Evolutionary conservation across 2,797 vertebrate genomes (phyloP), one percentile per base, ranked within the genome.

Genomic region (Acrossocheilus fasciatus): DNA sequence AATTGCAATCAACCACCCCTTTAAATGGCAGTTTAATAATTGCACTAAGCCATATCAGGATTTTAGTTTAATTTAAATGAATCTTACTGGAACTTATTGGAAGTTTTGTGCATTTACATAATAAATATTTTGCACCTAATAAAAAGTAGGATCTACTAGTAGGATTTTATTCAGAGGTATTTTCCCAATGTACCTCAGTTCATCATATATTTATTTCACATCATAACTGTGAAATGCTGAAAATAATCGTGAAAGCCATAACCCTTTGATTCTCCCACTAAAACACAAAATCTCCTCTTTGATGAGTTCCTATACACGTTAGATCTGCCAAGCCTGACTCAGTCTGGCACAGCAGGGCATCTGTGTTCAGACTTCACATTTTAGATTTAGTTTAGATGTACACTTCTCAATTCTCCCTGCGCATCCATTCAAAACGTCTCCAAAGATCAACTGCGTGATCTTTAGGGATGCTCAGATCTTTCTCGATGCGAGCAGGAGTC

Each of bases 401-500:
- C 43, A 39, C 20, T 41, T 85, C 62, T 64, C 12, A 2, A 4
- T 18, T 73, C 54, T 54, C 77, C 15, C 34, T 23, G 41, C 4
- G 6, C 1, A 8, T 50, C 18, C 10, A n/a, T 72, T 80, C 26
- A 59, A 73, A 64, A 62, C 17, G 0, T 30, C 62, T 76, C 20
- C 30, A 23, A 20, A 70, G 26, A 69, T 81, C 57, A 79, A 15
- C n/a, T n/a, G 4, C 70, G n/a, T 18, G 23, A 84, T 77, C 70
- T 84, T 34, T n/a, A 66, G 43, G 69, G 68, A 66, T 52, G 23
- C 79, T 36, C 57, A 83, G 89, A 89, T 91, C 52, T 73, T 89
- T 92, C 81, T 83, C 86, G 87, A 91, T 89, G 91, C 86, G 89
- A 89, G 91, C 91, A 91, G 87, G 89, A 89, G 93, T 94, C 91